Evolutionary conservation across 2,113 vertebrate species (phyloP).

Genomic region (Bufo gargarizans): DNA sequence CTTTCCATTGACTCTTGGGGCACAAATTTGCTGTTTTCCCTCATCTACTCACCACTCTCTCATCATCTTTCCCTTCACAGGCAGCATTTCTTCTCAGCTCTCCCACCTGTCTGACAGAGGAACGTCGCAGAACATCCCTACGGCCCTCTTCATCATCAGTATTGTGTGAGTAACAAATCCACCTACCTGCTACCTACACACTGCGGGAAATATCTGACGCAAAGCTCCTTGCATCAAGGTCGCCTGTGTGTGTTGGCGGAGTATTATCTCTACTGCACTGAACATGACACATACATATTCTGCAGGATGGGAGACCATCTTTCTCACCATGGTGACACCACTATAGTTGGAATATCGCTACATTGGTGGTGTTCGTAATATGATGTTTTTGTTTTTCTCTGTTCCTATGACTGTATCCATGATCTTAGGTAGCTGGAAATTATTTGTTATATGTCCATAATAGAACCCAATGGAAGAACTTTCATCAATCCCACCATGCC

Average conservation of each 20-base stretch:
- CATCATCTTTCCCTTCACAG: slow-evolving; percentile 45
- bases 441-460: not conserved
- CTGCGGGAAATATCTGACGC: not conserved
- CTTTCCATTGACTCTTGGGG: too few species aligned
- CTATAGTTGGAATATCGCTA: not conserved
- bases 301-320: not conserved
- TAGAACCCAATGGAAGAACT: not conserved
- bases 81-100: slow-evolving; percentile 68
- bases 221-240: not conserved
- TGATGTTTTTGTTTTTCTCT: not conserved
- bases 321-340: not conserved
- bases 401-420: not conserved
- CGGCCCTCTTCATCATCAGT: slow-evolving; percentile 86
- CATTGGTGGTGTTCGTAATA: not conserved
- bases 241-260: not conserved
- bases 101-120: slow-evolving; percentile 61
- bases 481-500: not conserved
- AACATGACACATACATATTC: not conserved
- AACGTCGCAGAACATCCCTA: slow-evolving; percentile 73
- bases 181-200: not conserved
- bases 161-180: slow-evolving; percentile 78
- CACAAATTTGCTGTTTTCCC: too few species aligned
- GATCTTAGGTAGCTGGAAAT: not conserved
- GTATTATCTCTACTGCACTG: not conserved
- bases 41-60: not conserved